Conservation (phyloP, 2,888 invertebrate genomes). For the Griposia aprilina region DNA sequence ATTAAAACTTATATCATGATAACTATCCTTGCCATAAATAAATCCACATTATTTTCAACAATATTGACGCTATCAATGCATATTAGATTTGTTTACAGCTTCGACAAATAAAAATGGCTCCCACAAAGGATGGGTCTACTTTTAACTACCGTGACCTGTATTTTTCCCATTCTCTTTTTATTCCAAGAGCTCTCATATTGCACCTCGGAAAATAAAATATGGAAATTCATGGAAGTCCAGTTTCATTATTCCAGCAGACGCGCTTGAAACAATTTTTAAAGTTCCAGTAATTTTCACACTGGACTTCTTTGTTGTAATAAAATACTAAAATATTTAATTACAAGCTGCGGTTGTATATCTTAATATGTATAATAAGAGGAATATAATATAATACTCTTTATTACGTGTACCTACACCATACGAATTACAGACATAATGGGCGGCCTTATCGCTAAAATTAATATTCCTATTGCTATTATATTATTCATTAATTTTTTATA, state of each 20-base stretch:
- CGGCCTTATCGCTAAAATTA: no score
- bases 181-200: constrained; percentile 24
- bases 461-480: no score
- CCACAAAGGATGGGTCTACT: not conserved
- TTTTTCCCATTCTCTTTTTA: constrained; percentile 4
- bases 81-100: not conserved
- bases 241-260: constrained; percentile 41
- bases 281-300: constrained; percentile 7
- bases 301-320: constrained; percentile 11
- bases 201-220: constrained; percentile 52
- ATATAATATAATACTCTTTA: not conserved
- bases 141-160: constrained; percentile 12
- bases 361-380: no score
- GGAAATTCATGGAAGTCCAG: constrained; percentile 47
- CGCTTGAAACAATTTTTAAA: constrained; percentile 17
- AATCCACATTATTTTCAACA: no score
- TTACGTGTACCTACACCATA: not conserved
- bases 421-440: not conserved
- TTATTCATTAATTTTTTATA: not conserved
- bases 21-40: not conserved
- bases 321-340: not conserved
- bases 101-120: not conserved
- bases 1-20: not conserved
- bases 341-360: not conserved
- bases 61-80: not conserved